Base-by-base conservation (phyloP, 2,797 vertebrate genomes). In the Pantherophis alleghaniensis region DNA sequence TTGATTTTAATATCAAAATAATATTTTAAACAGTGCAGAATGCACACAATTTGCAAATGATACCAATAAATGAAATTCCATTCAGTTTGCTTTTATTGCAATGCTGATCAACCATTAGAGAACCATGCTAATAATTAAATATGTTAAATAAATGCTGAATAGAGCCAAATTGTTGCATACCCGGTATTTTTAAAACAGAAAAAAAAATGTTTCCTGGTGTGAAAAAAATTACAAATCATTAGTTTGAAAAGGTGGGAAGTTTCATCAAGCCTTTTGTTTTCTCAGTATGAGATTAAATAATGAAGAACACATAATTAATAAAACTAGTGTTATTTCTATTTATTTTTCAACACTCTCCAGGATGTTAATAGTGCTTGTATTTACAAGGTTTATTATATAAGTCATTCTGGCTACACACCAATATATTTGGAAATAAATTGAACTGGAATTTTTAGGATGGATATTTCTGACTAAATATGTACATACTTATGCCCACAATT, bases 181-280 rank as follows among this genome's bases (percentile, higher is more conserved):
- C 9, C 5, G 3, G 7, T 55, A 56, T 55, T 60, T 88, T 88
- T 12, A 69, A 94, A 93, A 57, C 37, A 14, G 28, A 0, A 16
- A 57, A 61, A 61, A 66, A 20, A 37, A 92, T 87, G 59, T 53
- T 53, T 87, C 93, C 91, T 66, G n/a, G 24, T 90, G 88, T 32
- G 63, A 37, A 66, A n/a, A 59, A 37, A 59, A 47, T 24, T 2
- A 7, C 91, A 93, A 88, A 90, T 91, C 1, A 12, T 63, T 92
- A 91, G 69, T 88, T 60, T 57, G 10, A 11, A 47, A 57, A 20
- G 53, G 60, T 59, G 2, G 42, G 26, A 13, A 24, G 11, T 42
- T 47, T 87, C 24, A 47, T 22, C 69, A 32, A 6, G 10, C 32
- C 20, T 94, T 24, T 87, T 79, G 9, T 79, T 93, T 91, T 28